A percentile compares a stretch with the other conserved stretches of the same genome.
phyloP scores from a whole-genome alignment of 2,113 vertebrate genomes.

The Calypte anna region DNA sequence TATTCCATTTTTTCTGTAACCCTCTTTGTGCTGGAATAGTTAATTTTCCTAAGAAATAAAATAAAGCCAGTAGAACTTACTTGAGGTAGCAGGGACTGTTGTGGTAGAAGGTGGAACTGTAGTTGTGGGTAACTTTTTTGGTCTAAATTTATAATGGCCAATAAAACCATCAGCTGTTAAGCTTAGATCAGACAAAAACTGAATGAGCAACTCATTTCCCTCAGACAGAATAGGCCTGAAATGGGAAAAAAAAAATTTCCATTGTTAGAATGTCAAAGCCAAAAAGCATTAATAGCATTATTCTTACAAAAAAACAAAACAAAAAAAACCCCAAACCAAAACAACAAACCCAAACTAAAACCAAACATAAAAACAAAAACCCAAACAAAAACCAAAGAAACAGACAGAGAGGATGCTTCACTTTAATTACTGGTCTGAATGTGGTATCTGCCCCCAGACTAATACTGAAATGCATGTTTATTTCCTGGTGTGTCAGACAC shows the following conservation, averaged over 20 bases:
- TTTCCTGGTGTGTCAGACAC: neutral
- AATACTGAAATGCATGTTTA: neutral
- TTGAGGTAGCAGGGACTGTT: slow-evolving; percentile 78
- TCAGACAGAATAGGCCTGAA: slow-evolving; percentile 93
- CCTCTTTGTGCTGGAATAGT: neutral
- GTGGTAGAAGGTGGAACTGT: slow-evolving; percentile 83
- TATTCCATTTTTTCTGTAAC: neutral
- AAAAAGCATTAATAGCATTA: neutral
- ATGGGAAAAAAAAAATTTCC: neutral
- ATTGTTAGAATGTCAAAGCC: neutral
- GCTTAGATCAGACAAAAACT: slow-evolving; percentile 97
- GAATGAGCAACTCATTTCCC: slow-evolving; percentile 91
- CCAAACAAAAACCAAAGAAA: neutral
- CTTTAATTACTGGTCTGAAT: neutral
- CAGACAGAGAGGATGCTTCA: neutral
- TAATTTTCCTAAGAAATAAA: neutral
- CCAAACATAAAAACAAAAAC: too few species aligned
- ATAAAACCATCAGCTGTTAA: slow-evolving; percentile 97
- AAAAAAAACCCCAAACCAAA: too few species aligned
- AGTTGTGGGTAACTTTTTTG: slow-evolving; percentile 87
- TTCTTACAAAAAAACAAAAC: neutral
- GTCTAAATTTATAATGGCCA: slow-evolving; percentile 94
- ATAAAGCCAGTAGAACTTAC: slow-evolving; percentile 78
- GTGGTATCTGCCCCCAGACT: neutral
- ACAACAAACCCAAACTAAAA: neutral